phyloP scores from a whole-genome alignment of 92 coral and sea anemone species.

The Palythoa grandiflora region DNA sequence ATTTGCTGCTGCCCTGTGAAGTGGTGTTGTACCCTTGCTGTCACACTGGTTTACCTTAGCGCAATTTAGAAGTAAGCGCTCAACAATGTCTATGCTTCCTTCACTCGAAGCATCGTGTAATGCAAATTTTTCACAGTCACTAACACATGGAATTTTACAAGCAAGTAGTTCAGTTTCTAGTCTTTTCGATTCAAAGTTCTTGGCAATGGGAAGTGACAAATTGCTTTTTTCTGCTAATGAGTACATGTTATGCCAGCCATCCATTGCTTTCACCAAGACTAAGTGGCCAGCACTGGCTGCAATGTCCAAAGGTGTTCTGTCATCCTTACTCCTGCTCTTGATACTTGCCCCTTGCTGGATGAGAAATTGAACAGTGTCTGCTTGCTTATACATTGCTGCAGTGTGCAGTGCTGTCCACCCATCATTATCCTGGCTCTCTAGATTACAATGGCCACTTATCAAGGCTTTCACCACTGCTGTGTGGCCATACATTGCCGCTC shows the following conservation, averaged over 20 bases:
- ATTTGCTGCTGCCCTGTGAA: constrained; percentile 5
- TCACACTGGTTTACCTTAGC: constrained; percentile 28
- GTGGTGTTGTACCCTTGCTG: constrained; percentile 7
- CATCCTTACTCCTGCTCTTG: constrained; percentile 13
- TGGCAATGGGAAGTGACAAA: not conserved
- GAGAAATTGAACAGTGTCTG: constrained; percentile 24
- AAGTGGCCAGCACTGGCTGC: constrained; percentile 38
- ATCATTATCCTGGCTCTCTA: constrained; percentile 22
- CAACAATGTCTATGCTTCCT: constrained; percentile 4
- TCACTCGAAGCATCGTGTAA: constrained; percentile 29
- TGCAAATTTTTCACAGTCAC: constrained; percentile 23
- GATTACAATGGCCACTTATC: constrained; percentile 13
- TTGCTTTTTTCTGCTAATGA: not conserved
- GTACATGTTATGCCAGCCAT: constrained; percentile 23
- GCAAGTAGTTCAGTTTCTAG: constrained; percentile 2
- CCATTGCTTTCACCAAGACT: constrained; percentile 31
- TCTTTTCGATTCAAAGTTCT: not conserved
- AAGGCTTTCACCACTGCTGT: constrained; percentile 35
- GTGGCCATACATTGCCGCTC: constrained; percentile 33
- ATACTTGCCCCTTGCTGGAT: constrained; percentile 37
- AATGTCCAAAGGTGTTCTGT: constrained; percentile 38
- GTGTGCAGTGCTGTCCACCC: constrained; percentile 41
- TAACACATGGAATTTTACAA: constrained; percentile 1
- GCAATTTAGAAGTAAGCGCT: constrained; percentile 16
- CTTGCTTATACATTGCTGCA: constrained; percentile 39